Conservation (phyloP, 2,888 invertebrate genomes). For the Orgyia antiqua region DNA sequence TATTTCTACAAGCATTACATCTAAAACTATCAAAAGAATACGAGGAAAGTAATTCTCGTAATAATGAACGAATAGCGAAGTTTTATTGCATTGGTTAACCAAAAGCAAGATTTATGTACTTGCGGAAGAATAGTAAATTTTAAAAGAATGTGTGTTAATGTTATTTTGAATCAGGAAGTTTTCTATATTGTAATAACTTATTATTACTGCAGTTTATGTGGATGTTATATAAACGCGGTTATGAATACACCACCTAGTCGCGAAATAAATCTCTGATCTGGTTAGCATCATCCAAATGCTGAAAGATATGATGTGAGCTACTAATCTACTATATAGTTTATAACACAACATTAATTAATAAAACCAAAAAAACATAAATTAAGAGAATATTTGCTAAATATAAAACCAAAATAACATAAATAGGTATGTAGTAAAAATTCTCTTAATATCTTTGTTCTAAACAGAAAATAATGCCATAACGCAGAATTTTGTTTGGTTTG, state of each 20-base stretch:
- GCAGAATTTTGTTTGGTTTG: no score
- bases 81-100: slow-evolving; percentile 13
- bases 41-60: slow-evolving; percentile 9
- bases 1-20: slow-evolving; percentile 14
- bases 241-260: slow-evolving; percentile 13
- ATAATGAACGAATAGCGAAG: slow-evolving; percentile 5
- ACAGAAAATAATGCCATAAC: no score
- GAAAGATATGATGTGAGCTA: no score
- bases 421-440: no score
- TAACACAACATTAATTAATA: no score
- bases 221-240: slow-evolving; percentile 14
- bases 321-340: no score
- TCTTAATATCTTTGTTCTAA: no score
- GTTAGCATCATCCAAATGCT: no score
- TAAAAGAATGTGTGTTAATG: slow-evolving; percentile 21
- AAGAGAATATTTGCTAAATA: no score
- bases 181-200: slow-evolving; percentile 11
- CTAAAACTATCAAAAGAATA: slow-evolving; percentile 7
- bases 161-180: slow-evolving; percentile 19
- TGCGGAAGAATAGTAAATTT: slow-evolving; percentile 21
- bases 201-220: slow-evolving; percentile 21
- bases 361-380: no score
- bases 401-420: no score
- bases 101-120: slow-evolving; percentile 19
- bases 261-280: no score